phyloP scores from a whole-genome alignment of 1,140 invertebrate genomes.

The Drosophila saltans region DNA sequence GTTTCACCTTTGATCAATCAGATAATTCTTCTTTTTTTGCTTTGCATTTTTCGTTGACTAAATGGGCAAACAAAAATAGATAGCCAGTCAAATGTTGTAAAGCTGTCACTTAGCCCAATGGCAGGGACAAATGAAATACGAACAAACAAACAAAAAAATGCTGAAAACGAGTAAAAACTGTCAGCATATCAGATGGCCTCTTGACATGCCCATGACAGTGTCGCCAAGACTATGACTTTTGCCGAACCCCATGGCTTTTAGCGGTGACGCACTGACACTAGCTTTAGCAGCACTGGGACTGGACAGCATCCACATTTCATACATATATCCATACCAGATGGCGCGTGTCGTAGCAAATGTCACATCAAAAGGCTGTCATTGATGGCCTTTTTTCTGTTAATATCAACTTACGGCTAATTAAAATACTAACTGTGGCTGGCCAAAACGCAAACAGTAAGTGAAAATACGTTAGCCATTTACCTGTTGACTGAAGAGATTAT shows the following conservation, averaged over 20 bases:
- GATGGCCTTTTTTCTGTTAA: constrained; percentile 39
- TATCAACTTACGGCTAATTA: constrained; percentile 73
- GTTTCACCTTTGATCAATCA: constrained; percentile 56
- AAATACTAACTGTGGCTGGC: constrained; percentile 41
- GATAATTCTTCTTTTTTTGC: constrained; percentile 9
- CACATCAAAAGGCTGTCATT: constrained; percentile 66
- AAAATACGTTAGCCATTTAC: constrained; percentile 37
- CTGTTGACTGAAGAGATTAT: constrained; percentile 23
- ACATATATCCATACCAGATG: constrained; percentile 37
- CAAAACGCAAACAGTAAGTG: constrained; percentile 14
- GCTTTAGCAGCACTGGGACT: constrained; percentile 14
- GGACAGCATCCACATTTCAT: constrained; percentile 31
- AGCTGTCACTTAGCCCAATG: constrained; percentile 54
- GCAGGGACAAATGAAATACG: constrained; percentile 33
- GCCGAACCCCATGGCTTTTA: constrained; percentile 40
- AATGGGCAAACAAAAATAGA: constrained; percentile 61
- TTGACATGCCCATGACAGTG: constrained; percentile 70
- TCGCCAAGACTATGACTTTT: constrained; percentile 70
- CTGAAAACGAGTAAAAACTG: constrained; percentile 64
- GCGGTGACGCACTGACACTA: constrained; percentile 59
- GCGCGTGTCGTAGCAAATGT: constrained; percentile 29
- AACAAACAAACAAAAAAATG: constrained; percentile 21
- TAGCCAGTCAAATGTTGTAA: constrained; percentile 53
- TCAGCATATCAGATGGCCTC: constrained; percentile 71
- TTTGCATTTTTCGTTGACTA: constrained; percentile 23